Conservation (phyloP, 2,113 vertebrate genomes). For the Pygoscelis adeliae region DNA sequence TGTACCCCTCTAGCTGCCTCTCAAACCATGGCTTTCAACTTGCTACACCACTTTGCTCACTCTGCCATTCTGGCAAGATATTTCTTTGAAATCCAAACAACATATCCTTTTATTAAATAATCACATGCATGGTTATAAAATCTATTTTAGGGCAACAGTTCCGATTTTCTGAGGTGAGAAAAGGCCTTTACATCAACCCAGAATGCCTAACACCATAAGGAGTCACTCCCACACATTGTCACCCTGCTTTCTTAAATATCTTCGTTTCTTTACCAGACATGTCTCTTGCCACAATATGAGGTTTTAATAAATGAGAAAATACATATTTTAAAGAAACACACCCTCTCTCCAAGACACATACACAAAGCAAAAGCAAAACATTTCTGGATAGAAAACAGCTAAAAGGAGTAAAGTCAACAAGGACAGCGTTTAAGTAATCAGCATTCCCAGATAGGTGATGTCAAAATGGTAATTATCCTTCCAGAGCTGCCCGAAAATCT, state of each 20-base stretch:
- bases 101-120: neutral
- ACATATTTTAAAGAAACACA: neutral
- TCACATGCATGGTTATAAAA: neutral
- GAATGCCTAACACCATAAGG: neutral
- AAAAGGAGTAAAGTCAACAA: neutral
- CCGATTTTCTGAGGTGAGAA: neutral
- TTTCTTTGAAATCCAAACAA: neutral
- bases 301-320: neutral
- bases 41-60: neutral
- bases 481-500: constrained; percentile 6
- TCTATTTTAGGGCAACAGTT: neutral
- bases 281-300: neutral
- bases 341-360: neutral
- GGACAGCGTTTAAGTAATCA: neutral
- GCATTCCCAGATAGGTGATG: neutral
- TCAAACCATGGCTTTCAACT: neutral
- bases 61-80: neutral
- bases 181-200: neutral
- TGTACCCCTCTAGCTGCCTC: neutral
- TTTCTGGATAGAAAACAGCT: neutral
- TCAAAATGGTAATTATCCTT: constrained; percentile 29
- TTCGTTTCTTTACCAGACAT: neutral
- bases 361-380: neutral
- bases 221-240: neutral
- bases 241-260: neutral